phyloP scores from a whole-genome alignment of 2,797 vertebrate species.

The Tragopan temminckii region DNA sequence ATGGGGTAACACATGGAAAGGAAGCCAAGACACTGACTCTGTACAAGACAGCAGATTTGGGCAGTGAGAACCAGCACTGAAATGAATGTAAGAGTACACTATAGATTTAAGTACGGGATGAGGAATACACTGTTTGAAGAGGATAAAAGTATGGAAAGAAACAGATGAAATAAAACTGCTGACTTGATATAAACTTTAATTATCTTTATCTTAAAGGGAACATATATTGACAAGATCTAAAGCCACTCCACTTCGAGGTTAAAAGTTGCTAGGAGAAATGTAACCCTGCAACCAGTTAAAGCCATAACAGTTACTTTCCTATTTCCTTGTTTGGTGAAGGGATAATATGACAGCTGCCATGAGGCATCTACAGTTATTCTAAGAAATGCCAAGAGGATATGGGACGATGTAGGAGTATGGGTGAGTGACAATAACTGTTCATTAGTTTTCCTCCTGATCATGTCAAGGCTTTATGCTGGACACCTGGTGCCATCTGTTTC shows the following conservation, averaged over 20 bases:
- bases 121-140: background rate
- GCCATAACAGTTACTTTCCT: background rate
- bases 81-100: background rate
- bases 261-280: constrained; percentile 51
- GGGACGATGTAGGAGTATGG: background rate
- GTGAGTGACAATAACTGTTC: constrained; percentile 15
- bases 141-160: background rate
- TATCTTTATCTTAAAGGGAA: constrained; percentile 14
- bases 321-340: constrained; percentile 2
- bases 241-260: constrained; percentile 28
- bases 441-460: constrained; percentile 6
- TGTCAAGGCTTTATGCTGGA: background rate
- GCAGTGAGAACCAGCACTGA: background rate
- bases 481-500: constrained; percentile 7
- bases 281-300: constrained; percentile 40
- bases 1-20: background rate
- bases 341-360: constrained; percentile 59
- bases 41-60: background rate
- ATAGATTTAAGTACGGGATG: background rate
- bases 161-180: background rate
- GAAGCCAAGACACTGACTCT: background rate
- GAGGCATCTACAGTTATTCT: constrained; percentile 31
- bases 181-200: background rate
- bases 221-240: constrained; percentile 3
- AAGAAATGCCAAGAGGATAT: background rate